Percentiles rank a stretch among this genome's conserved stretches.
Conservation (phyloP, 2,113 vertebrate genomes). For the Centropristis striata region DNA sequence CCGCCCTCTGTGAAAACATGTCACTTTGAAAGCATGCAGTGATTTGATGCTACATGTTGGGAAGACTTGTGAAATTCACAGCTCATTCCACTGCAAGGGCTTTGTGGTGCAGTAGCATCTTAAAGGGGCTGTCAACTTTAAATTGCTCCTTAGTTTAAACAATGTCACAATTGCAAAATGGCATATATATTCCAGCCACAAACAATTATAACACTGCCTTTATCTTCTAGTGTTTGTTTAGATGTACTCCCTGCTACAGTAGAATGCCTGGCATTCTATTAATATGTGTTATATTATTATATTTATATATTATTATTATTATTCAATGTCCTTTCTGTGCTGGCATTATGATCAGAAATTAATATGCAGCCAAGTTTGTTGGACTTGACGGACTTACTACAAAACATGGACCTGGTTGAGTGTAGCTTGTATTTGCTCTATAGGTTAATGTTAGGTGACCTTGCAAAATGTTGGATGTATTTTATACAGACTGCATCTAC, state of each 20-base stretch:
- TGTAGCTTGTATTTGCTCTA: neutral
- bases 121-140: neutral
- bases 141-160: neutral
- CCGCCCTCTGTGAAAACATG: conserved; percentile 64
- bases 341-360: neutral
- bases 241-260: no score
- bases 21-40: conserved; percentile 58
- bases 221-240: neutral
- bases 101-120: neutral
- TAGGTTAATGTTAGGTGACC: neutral
- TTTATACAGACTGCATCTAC: neutral
- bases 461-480: neutral
- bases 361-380: neutral
- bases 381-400: neutral
- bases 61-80: conserved; percentile 35
- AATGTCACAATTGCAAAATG: neutral
- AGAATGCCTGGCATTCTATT: neutral
- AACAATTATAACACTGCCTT: neutral
- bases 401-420: neutral
- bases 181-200: no score
- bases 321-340: neutral
- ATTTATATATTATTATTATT: no score
- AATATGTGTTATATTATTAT: no score
- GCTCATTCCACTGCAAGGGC: conserved; percentile 3
- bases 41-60: conserved; percentile 64